Conservation (phyloP, 2,113 vertebrate genomes). For the Paramisgurnus dabryanus region DNA sequence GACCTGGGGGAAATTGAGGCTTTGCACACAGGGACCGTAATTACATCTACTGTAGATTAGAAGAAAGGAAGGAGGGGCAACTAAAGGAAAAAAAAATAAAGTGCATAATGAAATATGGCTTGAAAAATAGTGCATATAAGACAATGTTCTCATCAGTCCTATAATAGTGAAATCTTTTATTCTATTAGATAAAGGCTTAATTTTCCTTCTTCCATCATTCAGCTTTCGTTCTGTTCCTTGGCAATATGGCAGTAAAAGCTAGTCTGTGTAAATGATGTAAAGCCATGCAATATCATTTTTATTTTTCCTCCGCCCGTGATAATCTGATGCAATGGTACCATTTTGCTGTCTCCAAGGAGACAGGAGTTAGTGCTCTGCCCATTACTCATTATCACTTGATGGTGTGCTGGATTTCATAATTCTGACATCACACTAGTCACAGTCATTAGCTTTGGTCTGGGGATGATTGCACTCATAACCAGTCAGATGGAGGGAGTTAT, state of each 20-base stretch:
- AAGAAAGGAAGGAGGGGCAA: neutral
- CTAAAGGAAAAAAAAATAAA: neutral
- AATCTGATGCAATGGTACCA: conserved; percentile 52
- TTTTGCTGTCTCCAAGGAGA: conserved; percentile 42
- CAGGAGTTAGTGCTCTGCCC: neutral
- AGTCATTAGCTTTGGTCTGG: conserved; percentile 26
- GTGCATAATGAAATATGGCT: neutral
- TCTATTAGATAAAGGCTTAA: neutral
- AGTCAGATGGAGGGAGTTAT: neutral
- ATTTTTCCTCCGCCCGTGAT: neutral
- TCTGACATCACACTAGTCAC: conserved; percentile 24
- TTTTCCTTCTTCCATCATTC: neutral
- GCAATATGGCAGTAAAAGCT: neutral
- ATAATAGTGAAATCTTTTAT: neutral
- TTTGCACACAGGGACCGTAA: neutral
- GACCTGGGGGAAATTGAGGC: conserved; percentile 1
- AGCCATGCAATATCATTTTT: conserved; percentile 48
- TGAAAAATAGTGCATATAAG: neutral
- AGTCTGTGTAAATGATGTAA: conserved; percentile 58
- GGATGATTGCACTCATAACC: neutral
- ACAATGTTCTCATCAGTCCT: neutral
- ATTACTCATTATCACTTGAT: conserved; percentile 37
- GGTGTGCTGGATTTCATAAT: conserved; percentile 21
- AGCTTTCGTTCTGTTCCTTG: neutral
- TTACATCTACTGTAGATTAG: no score